Evolutionary conservation across 2,888 invertebrate species (phyloP).

Genomic region (Parthenolecanium corni): DNA sequence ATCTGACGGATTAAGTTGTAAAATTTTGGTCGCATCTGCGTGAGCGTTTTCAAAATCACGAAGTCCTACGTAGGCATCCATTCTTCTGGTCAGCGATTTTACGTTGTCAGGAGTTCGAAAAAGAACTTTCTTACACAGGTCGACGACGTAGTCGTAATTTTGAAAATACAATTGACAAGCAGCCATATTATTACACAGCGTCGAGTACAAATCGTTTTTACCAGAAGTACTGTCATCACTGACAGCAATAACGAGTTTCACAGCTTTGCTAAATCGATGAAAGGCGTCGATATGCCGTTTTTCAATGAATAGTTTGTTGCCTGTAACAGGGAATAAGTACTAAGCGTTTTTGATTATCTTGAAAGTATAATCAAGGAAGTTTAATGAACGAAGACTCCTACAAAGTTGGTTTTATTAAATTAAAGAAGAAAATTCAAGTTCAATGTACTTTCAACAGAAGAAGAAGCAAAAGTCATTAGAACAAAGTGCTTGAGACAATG

Average conservation of each 20-base stretch:
- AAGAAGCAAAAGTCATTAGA: too few species aligned
- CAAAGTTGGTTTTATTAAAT: too few species aligned
- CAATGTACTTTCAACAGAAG: too few species aligned
- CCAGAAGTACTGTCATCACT: neutral
- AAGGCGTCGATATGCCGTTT: slow-evolving; percentile 57
- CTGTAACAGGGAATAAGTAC: slow-evolving; percentile 35
- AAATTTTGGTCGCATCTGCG: slow-evolving; percentile 45
- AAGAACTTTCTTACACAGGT: slow-evolving; percentile 47
- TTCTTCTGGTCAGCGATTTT: slow-evolving; percentile 44
- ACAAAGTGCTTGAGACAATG: too few species aligned
- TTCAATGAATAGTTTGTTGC: slow-evolving; percentile 53
- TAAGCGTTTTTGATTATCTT: too few species aligned
- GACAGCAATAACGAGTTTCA: slow-evolving; percentile 51
- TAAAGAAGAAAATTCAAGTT: too few species aligned
- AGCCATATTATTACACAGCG: slow-evolving; percentile 69
- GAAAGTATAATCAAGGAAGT: too few species aligned
- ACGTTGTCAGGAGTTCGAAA: slow-evolving; percentile 40
- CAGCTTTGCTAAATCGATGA: slow-evolving; percentile 56
- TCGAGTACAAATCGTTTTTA: slow-evolving; percentile 37
- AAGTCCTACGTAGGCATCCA: slow-evolving; percentile 43
- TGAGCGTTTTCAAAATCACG: slow-evolving; percentile 56
- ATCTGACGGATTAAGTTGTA: slow-evolving; percentile 53
- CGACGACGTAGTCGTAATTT: slow-evolving; percentile 53
- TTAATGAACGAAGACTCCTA: too few species aligned
- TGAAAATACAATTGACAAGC: slow-evolving; percentile 61